These are phyloP conservation scores for Taphrorychus bicolor DNA, from an alignment of 2,888 invertebrate species.

Conservation along the genomic window DNA sequence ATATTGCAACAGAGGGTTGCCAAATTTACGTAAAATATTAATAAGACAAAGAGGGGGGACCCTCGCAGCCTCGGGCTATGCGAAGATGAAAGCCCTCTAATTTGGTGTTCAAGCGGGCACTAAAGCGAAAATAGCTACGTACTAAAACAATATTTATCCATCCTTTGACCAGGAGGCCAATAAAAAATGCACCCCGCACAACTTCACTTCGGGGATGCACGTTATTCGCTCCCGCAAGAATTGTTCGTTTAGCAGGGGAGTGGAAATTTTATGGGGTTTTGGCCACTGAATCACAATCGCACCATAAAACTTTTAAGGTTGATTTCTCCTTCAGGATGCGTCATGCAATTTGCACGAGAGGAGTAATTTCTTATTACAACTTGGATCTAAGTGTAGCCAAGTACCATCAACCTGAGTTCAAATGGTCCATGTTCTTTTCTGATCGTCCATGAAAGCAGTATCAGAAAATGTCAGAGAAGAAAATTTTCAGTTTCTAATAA, in stretches of 20 bases:
- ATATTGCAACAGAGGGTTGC: slow-evolving; percentile 13
- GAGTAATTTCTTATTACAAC: too few relatives aligned
- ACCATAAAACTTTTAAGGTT: background rate
- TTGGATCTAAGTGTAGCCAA: too few relatives aligned
- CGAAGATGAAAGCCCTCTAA: slow-evolving; percentile 38
- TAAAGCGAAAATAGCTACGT: slow-evolving; percentile 57
- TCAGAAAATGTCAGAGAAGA: too few relatives aligned
- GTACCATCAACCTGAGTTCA: too few relatives aligned
- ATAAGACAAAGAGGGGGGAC: slow-evolving; percentile 34
- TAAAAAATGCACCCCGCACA: slow-evolving; percentile 58
- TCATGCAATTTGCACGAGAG: background rate
- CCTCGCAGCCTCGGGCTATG: slow-evolving; percentile 24
- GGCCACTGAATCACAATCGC: slow-evolving; percentile 28
- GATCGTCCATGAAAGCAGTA: too few relatives aligned
- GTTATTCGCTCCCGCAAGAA: slow-evolving; percentile 50
- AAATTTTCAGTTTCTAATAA: too few relatives aligned
- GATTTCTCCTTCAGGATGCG: background rate
- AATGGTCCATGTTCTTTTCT: too few relatives aligned
- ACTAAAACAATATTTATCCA: slow-evolving; percentile 59
- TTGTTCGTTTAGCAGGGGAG: slow-evolving; percentile 34
- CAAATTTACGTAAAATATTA: slow-evolving; percentile 40
- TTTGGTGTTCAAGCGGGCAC: slow-evolving; percentile 46
- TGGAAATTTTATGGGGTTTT: slow-evolving; percentile 30
- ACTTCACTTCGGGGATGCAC: slow-evolving; percentile 49
- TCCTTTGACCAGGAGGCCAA: slow-evolving; percentile 47